These are phyloP conservation scores for Piscicola geometra DNA, from an alignment of 2,888 invertebrate species.

Conservation along the genomic window DNA sequence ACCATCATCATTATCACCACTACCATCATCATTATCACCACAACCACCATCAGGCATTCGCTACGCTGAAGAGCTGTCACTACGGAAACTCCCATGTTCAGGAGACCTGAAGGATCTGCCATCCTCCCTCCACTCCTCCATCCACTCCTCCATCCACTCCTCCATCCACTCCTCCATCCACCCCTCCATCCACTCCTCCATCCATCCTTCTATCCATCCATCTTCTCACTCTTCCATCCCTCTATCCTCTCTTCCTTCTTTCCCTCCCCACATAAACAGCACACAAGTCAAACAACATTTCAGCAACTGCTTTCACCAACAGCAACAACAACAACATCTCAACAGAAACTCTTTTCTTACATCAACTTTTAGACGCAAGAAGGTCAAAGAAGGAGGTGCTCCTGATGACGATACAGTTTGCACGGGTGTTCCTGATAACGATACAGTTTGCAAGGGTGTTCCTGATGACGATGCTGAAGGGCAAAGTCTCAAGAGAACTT, in stretches of 20 bases:
- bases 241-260: too few relatives aligned
- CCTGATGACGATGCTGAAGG: background rate
- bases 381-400: too few relatives aligned
- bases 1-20: too few relatives aligned
- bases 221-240: too few relatives aligned
- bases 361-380: background rate
- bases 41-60: background rate
- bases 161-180: background rate
- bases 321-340: background rate
- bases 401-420: background rate
- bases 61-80: background rate
- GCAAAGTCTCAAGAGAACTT: background rate
- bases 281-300: background rate
- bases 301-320: background rate
- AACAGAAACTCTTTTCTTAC: background rate
- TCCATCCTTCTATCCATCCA: too few relatives aligned
- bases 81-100: background rate
- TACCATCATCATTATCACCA: too few relatives aligned
- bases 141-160: background rate
- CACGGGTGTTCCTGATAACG: background rate
- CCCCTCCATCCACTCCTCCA: too few relatives aligned
- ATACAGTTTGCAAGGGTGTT: too few relatives aligned
- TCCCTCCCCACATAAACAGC: background rate
- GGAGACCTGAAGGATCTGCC: background rate
- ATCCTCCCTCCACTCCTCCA: background rate